These are phyloP conservation scores for Aphis gossypii DNA, from an alignment of 1,140 invertebrate species.

Conservation along the genomic window DNA sequence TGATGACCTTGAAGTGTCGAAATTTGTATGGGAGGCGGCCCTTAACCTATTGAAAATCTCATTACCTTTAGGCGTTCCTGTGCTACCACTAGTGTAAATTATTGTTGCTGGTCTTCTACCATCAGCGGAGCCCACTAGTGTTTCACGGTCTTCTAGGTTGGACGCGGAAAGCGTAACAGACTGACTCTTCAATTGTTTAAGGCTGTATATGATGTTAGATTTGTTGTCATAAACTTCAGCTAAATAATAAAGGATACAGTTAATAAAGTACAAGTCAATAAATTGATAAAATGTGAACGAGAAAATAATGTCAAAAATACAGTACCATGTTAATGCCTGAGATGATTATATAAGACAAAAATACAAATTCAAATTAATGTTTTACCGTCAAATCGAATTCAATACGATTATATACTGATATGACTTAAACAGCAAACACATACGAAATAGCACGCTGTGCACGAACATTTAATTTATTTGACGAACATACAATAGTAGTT, in stretches of 20 bases:
- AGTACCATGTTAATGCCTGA: neutral
- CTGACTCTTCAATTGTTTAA: slow-evolving; percentile 66
- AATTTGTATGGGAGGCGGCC: neutral
- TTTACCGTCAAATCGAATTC: neutral
- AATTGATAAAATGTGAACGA: neutral
- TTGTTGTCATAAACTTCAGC: slow-evolving; percentile 59
- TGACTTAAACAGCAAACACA: neutral
- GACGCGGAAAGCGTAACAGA: slow-evolving; percentile 64
- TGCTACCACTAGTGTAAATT: slow-evolving; percentile 92
- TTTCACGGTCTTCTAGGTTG: slow-evolving; percentile 62
- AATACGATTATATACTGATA: neutral
- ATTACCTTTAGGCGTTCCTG: slow-evolving; percentile 87
- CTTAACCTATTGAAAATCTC: neutral
- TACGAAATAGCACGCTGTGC: neutral
- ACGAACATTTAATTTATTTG: neutral
- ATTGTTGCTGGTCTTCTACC: slow-evolving; percentile 72
- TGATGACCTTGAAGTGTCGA: neutral
- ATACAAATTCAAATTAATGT: neutral
- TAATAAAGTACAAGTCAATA: neutral
- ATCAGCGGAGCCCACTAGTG: slow-evolving; percentile 58
- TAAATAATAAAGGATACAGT: neutral
- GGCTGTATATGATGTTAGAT: slow-evolving; percentile 65
- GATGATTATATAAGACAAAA: neutral
- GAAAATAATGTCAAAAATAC: neutral
- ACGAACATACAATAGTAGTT: neutral